A percentile compares a stretch with the other conserved stretches of the same genome.
Conservation (phyloP, 2,113 vertebrate genomes). For the Delphinus delphis region DNA sequence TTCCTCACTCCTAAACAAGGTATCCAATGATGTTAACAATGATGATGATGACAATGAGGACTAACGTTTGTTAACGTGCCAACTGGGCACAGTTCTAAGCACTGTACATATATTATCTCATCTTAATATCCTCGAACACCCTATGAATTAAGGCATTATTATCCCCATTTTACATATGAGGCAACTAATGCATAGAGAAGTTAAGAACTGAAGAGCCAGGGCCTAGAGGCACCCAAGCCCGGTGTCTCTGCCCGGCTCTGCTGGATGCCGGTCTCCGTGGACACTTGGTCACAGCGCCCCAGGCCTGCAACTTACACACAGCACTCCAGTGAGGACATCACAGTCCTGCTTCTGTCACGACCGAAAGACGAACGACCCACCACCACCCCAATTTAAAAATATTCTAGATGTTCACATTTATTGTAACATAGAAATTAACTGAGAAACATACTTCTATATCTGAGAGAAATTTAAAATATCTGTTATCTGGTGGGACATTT, state of each 20-base stretch:
- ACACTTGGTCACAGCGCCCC: background rate
- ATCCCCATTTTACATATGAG: slow-evolving; percentile 45
- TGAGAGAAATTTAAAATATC: slow-evolving; percentile 51
- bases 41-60: background rate
- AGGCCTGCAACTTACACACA: background rate
- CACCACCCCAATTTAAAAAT: slow-evolving; percentile 17
- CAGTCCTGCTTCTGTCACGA: slow-evolving; percentile 37
- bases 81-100: background rate
- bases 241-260: background rate
- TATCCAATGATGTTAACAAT: slow-evolving; percentile 3
- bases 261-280: background rate
- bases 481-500: background rate
- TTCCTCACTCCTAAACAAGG: background rate
- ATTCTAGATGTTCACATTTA: slow-evolving; percentile 29
- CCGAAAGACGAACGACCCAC: background rate
- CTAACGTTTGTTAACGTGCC: background rate
- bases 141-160: slow-evolving; percentile 42
- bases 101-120: background rate
- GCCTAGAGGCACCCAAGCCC: background rate
- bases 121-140: slow-evolving; percentile 50
- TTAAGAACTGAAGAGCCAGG: background rate
- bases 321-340: background rate
- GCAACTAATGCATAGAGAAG: background rate
- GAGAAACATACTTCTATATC: slow-evolving; percentile 1
- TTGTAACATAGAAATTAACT: slow-evolving; percentile 47